These are phyloP conservation scores for Zaprionus davidi DNA, from an alignment of 1,140 invertebrate species.

Conservation along the genomic window DNA sequence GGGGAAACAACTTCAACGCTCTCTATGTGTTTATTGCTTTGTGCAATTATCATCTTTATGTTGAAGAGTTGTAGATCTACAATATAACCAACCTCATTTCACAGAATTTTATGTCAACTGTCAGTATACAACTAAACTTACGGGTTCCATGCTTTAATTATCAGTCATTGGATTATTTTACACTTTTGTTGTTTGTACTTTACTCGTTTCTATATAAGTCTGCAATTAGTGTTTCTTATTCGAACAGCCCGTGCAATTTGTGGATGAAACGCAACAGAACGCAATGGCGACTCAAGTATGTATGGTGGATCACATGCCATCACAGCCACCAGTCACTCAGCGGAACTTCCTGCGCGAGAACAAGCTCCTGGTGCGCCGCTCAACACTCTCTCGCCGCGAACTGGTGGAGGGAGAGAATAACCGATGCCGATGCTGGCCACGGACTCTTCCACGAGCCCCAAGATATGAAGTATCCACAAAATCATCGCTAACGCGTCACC, in stretches of 20 bases:
- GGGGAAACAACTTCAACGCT: too few relatives aligned
- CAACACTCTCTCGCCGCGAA: not conserved
- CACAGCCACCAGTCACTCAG: not conserved
- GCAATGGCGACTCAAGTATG: not conserved
- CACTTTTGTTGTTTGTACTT: slow-evolving; percentile 31
- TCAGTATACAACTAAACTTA: too few relatives aligned
- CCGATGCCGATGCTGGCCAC: not conserved
- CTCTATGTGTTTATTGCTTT: too few relatives aligned
- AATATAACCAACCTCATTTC: not conserved
- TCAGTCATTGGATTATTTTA: slow-evolving; percentile 7
- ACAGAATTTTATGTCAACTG: not conserved
- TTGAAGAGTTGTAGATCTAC: too few relatives aligned
- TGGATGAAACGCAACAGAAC: slow-evolving; percentile 23
- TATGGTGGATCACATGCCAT: not conserved
- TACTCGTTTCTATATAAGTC: not conserved
- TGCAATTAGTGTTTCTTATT: slow-evolving; percentile 14
- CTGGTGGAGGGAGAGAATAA: not conserved
- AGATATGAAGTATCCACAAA: slow-evolving; percentile 45
- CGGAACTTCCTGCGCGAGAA: slow-evolving; percentile 65
- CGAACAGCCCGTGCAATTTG: not conserved
- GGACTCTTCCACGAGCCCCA: not conserved
- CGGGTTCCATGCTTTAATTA: not conserved
- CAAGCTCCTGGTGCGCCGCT: slow-evolving; percentile 31
- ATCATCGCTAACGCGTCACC: slow-evolving; percentile 26
- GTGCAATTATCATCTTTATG: too few relatives aligned